Evolutionary conservation across 2,797 vertebrate species (phyloP), one percentile per base, ranked within the genome.

Genomic region (Lepus townsendii): DNA sequence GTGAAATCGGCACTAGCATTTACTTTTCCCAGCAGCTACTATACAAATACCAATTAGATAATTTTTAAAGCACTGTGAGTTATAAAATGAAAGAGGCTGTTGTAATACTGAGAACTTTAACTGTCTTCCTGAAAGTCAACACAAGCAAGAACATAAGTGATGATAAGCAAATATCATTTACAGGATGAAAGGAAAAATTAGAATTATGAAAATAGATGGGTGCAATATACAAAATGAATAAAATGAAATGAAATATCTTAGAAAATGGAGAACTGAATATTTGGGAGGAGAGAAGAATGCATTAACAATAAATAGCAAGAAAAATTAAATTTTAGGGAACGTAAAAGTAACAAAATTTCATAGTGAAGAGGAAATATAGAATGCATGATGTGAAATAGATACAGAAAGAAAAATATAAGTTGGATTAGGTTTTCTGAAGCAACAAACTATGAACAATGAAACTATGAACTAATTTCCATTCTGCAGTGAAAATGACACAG

Each of bases 211-310:
- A 94, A 90, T 57, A 72, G 90, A 83, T 79, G n/a, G 52, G 24
- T 14, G 71, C 68, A 85, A 9, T 85, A 91, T 82, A 92, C 65
- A 79, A 96, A 95, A 76, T 69, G n/a, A 89, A 30, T 96, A 95
- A 86, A 83, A 77, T 50, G 20, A 68, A 93, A 91, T 91, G n/a
- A 94, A 77, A 92, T 73, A 62, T 6, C 50, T 47, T 84, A 63
- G 71, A 80, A 83, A 89, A 54, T 57, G 22, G 50, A 83, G 27
- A 87, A 19, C 26, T 42, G 88, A 94, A 38, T 12, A 82, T n/a
- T 72, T 86, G 52, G 19, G 17, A 85, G 5, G 42, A 92, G 12
- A 66, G 60, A 83, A 3, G 1, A 91, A 69, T 83, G 14, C 57
- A 22, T 66, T 90, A 69, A 71, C 60, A 86, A 91, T 83, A 77